Evolutionary conservation across 2,888 invertebrate genomes (phyloP).

Genomic region (Entomobrya multifasciata): DNA sequence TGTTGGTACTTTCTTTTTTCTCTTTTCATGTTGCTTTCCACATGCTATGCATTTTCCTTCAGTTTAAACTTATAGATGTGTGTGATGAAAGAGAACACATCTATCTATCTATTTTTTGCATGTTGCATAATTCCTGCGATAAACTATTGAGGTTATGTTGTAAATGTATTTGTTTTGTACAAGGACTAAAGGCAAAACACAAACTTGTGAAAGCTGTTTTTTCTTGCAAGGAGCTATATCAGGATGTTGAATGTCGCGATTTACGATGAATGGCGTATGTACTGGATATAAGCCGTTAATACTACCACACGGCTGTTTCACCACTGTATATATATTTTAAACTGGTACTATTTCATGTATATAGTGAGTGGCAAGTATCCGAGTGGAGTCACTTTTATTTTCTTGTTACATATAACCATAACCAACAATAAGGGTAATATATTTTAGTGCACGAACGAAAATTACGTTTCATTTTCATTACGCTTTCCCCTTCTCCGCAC

Average conservation of each 20-base stretch:
- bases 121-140: slow-evolving; percentile 43
- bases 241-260: slow-evolving; percentile 22
- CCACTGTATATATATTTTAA: neutral
- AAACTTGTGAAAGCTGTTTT: neutral
- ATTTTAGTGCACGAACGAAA: slow-evolving; percentile 1
- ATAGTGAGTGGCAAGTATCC: neutral
- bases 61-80: too few species aligned
- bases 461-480: slow-evolving; percentile 39
- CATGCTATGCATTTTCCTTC: neutral
- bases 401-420: neutral
- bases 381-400: neutral
- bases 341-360: too few species aligned
- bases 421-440: neutral
- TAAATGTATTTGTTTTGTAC: neutral
- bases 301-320: neutral
- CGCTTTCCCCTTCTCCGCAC: neutral
- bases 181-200: neutral
- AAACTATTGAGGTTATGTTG: slow-evolving; percentile 28
- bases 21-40: neutral
- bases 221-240: slow-evolving; percentile 7
- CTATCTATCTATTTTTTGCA: slow-evolving; percentile 25
- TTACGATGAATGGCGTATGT: slow-evolving; percentile 2
- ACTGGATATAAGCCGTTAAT: neutral
- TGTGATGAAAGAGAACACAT: neutral
- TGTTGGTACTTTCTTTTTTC: slow-evolving; percentile 12